Conservation (phyloP, 2,113 vertebrate genomes). For the Sturnus vulgaris region DNA sequence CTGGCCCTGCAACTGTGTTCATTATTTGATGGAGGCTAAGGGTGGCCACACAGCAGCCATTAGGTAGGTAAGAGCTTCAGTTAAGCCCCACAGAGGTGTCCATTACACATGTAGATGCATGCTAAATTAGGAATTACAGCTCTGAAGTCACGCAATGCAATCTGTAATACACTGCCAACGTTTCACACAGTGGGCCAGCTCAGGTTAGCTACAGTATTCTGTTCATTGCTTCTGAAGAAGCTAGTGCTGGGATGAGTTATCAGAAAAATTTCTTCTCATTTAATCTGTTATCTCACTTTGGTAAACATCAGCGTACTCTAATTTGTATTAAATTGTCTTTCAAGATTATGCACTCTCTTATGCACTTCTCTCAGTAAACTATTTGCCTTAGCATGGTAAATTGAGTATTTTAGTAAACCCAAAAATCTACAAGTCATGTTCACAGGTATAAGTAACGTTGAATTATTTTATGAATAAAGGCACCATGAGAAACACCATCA, state of each 20-base stretch:
- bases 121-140: background rate
- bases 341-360: background rate
- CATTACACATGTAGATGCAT: background rate
- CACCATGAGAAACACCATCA: background rate
- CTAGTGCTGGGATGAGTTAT: background rate
- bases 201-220: background rate
- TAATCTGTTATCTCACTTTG: background rate
- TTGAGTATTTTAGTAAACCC: background rate
- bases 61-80: background rate
- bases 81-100: background rate
- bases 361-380: background rate
- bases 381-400: background rate
- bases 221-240: background rate
- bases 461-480: slow-evolving; percentile 29
- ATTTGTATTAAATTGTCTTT: background rate
- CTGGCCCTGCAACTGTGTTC: background rate
- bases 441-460: background rate
- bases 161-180: background rate
- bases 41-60: background rate
- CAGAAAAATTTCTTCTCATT: background rate
- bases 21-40: background rate
- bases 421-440: background rate
- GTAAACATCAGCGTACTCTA: background rate
- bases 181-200: background rate
- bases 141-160: background rate